Percentiles rank a stretch among this genome's conserved stretches.
These are phyloP conservation scores for Laticauda colubrina DNA, from an alignment of 2,113 vertebrate genomes.

Conservation along the genomic window DNA sequence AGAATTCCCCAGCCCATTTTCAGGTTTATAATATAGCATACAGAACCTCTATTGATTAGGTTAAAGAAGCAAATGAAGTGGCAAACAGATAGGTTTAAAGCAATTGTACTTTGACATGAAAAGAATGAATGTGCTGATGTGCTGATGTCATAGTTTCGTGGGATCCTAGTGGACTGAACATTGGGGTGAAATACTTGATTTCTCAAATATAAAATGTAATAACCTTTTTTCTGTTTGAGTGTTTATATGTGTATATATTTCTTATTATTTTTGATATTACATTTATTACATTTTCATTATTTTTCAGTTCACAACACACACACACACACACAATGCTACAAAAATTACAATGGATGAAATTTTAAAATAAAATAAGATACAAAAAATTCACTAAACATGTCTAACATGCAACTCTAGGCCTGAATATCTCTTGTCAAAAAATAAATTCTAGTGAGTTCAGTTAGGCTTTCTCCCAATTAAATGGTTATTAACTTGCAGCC, in stretches of 20 bases:
- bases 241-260: neutral
- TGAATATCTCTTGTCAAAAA: neutral
- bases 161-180: neutral
- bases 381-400: neutral
- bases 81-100: neutral
- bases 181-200: neutral
- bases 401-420: neutral
- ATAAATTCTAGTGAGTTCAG: neutral
- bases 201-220: neutral
- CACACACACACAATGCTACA: neutral
- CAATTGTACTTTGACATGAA: slow-evolving; percentile 2
- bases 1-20: slow-evolving; percentile 9
- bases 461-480: neutral
- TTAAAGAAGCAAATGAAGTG: slow-evolving; percentile 15
- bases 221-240: neutral
- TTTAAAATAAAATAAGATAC: neutral
- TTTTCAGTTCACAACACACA: neutral
- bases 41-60: slow-evolving; percentile 18
- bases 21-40: slow-evolving; percentile 22
- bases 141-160: neutral
- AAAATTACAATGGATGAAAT: neutral
- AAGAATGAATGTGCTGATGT: neutral
- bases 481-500: neutral
- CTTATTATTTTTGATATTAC: neutral
- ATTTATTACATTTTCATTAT: neutral